Base-by-base conservation (phyloP, 2,797 vertebrate genomes). In the Rhinichthys osculus region DNA sequence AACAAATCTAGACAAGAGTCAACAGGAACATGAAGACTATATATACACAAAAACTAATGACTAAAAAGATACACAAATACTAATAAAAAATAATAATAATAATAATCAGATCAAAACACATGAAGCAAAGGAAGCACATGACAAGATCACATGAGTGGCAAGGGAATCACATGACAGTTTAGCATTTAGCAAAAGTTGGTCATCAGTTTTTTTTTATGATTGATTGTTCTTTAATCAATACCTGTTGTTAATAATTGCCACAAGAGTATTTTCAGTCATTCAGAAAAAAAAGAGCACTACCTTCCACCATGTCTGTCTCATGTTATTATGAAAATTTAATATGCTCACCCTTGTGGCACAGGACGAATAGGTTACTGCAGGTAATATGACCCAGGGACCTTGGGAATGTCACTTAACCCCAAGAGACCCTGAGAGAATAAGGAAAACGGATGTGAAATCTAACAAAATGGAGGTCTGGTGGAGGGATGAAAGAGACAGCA, bases 311-410 rank as follows among this genome's bases (percentile, higher is more conserved):
- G 5, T 67, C 62, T 66, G 3, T 40, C 10, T 50, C 5, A 6
- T 47, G 40, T 59, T 72, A 42, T 57, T 30, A 19, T 27, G 23
- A 76, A 50, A 57, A 47, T 27, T 0, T 70, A 10, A 78, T 27
- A 54, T 57, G 30, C 16, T 57, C 17, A 23, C 17, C 27, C n/a
- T 17, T 69, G 69, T 33, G 59, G n/a, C 62, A 57, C 35, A 44
- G 7, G 11, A 19, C 0, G 1, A 14, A 77, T 30, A 66, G 73
- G 52, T 40, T 78, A 67, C 33, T 35, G 38, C 38, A 40, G 16
- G 33, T 77, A 88, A 91, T 91, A 86, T 88, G 78, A 77, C 67
- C 69, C 54, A 11, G 21, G 14, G 82, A 66, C 38, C 38, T 70
- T 70, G 59, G 47, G 21, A 84, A 42, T 59, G 50, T 76, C n/a